phyloP scores from a whole-genome alignment of 2,888 invertebrate species.

The Spatulosminthurus flaviceps region DNA sequence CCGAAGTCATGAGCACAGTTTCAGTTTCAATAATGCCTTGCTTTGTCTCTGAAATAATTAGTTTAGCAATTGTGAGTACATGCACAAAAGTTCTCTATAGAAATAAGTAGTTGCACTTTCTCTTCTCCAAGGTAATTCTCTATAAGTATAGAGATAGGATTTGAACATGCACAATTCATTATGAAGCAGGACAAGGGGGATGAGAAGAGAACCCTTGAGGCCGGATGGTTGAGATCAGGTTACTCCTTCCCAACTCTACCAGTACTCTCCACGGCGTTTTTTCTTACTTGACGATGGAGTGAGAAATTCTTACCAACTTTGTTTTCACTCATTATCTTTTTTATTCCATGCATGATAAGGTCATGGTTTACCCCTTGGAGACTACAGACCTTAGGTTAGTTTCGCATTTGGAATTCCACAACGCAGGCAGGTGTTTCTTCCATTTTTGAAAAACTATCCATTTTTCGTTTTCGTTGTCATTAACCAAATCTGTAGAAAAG shows the following conservation, averaged over 20 bases:
- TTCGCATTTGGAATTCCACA: not conserved
- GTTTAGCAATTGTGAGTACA: not conserved
- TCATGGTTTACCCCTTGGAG: not conserved
- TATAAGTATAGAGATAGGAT: not conserved
- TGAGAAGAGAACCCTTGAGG: slow-evolving; percentile 8
- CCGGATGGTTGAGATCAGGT: slow-evolving; percentile 9
- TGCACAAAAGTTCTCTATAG: too few species aligned
- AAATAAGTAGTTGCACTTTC: not conserved
- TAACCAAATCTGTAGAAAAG: too few species aligned
- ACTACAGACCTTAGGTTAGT: not conserved
- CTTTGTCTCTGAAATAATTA: not conserved
- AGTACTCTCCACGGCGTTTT: not conserved
- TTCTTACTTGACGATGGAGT: not conserved
- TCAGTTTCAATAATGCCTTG: too few species aligned
- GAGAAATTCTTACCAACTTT: not conserved
- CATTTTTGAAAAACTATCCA: too few species aligned
- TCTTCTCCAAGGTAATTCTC: not conserved
- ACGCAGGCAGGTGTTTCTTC: too few species aligned
- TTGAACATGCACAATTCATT: not conserved
- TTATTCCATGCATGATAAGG: not conserved
- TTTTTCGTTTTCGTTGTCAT: too few species aligned
- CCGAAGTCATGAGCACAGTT: too few species aligned
- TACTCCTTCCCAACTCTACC: not conserved
- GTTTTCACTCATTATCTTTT: not conserved
- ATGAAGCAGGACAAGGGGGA: not conserved